Evolutionary conservation across 2,113 vertebrate species (phyloP).

Genomic region (Coptodon rendalli): DNA sequence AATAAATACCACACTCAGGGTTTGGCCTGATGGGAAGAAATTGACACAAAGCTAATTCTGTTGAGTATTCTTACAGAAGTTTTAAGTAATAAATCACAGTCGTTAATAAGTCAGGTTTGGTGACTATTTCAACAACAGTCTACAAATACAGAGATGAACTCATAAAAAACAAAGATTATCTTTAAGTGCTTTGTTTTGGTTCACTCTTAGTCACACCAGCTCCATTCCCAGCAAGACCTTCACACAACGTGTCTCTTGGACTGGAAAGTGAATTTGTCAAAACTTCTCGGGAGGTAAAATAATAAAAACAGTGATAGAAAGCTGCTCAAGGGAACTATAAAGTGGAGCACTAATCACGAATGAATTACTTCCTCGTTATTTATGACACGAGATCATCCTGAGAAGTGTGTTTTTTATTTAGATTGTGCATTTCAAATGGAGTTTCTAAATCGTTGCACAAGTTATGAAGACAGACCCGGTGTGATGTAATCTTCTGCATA

Average conservation of each 20-base stretch:
- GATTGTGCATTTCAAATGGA: neutral
- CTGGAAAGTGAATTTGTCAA: neutral
- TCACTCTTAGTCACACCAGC: neutral
- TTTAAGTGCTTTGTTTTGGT: neutral
- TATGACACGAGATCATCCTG: neutral
- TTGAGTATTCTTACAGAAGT: neutral
- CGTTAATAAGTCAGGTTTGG: neutral
- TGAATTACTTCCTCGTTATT: neutral
- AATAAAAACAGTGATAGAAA: neutral
- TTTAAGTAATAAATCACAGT: neutral
- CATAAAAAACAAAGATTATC: neutral
- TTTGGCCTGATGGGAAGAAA: neutral
- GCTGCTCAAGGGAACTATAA: neutral
- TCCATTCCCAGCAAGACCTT: conserved; percentile 1
- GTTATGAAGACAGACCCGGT: neutral
- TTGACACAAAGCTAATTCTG: neutral
- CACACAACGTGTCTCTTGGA: neutral
- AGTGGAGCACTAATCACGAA: neutral
- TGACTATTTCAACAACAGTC: neutral
- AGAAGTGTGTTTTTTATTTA: neutral
- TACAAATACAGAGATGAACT: neutral
- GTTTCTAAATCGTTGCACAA: neutral
- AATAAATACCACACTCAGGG: neutral
- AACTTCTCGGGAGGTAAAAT: neutral
- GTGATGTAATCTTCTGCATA: neutral